Percentiles rank a stretch among this genome's conserved stretches.
Evolutionary conservation across 1,140 invertebrate species (phyloP).

Genomic region (Zaprionus ornatus): DNA sequence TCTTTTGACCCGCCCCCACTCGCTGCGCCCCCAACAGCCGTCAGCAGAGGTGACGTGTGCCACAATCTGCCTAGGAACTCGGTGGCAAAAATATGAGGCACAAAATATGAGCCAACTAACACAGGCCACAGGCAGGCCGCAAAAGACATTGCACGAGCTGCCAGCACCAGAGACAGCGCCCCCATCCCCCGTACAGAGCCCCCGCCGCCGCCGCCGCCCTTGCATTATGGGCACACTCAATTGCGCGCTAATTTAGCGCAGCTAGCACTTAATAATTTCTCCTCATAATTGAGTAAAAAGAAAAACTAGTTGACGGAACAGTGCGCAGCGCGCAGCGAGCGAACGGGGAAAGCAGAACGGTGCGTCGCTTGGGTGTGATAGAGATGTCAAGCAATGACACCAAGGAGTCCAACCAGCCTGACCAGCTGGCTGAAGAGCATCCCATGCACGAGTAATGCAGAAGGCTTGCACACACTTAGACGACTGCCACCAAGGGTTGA

Average conservation of each 20-base stretch:
- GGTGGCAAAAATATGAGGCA: constrained; percentile 52
- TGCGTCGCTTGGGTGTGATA: constrained; percentile 39
- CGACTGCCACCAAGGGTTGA: constrained; percentile 11
- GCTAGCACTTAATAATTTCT: constrained; percentile 81
- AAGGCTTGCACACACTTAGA: not conserved
- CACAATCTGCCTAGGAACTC: constrained; percentile 51
- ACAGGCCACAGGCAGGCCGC: constrained; percentile 58
- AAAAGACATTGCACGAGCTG: constrained; percentile 54
- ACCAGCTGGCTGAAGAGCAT: constrained; percentile 22
- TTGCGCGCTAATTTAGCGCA: constrained; percentile 81
- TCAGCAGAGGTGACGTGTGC: constrained; percentile 40
- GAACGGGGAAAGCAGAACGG: constrained; percentile 24
- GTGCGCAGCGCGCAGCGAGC: constrained; percentile 2
- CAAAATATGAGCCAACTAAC: constrained; percentile 65
- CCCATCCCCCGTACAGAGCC: not conserved
- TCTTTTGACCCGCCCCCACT: not conserved
- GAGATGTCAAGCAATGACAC: constrained; percentile 44
- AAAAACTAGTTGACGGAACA: constrained; percentile 32
- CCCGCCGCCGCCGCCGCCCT: too few species aligned
- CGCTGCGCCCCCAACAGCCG: not conserved
- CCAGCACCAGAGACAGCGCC: constrained; percentile 4
- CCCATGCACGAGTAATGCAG: not conserved
- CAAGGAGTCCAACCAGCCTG: not conserved
- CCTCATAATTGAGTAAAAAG: constrained; percentile 75
- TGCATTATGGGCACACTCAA: constrained; percentile 66